Base-by-base conservation (phyloP, 64 coral and sea anemone genomes). In the Porites lutea region DNA sequence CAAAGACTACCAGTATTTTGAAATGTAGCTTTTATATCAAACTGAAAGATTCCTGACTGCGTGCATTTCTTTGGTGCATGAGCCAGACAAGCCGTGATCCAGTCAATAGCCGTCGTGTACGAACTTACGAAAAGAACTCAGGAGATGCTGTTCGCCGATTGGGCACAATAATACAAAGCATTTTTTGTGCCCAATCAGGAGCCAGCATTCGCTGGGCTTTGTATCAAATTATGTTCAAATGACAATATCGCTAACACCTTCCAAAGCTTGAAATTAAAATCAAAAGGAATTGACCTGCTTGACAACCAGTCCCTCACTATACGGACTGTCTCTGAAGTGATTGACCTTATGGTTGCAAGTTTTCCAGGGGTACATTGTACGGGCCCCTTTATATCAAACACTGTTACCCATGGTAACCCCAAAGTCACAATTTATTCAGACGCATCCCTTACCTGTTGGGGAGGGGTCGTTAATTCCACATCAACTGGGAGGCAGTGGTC, bases 261-360 rank as follows among this genome's bases (percentile, higher is more conserved):
- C 6, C 48, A 92, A 92, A 84, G 82, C 90, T 57, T 53, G 12
- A 91, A 91, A 50, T 27, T 83, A 55, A 13, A 16, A 64, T 43
- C 52, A 78, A 92, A 68, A 78, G 8, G 11, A 53, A 45, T 60
- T 54, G 49, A 87, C 48, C 22, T 92, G 60, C 62, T 87, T 12
- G 4, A 77, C 19, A 87, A 22, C 22, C 72, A 70, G 4, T 79
- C 72, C 46, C 8, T 74, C 62, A 75, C 60, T 64, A 92, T 92
- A 79, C 55, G 74, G 66, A 52, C 20, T 65, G 72, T 92, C 43
- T 86, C 91, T 15, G 72, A 92, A 57, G 6, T 71, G 5, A 86
- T 92, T 79, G 91, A 82, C 22, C 82, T 78, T 74, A 93, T 89
- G 85, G 85, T 93, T n/a, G 50, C 77, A 37, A 88, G 85, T 72